A percentile compares a stretch with the other conserved stretches of the same genome.
phyloP scores from a whole-genome alignment of 2,113 vertebrate species.

The Sula dactylatra region DNA sequence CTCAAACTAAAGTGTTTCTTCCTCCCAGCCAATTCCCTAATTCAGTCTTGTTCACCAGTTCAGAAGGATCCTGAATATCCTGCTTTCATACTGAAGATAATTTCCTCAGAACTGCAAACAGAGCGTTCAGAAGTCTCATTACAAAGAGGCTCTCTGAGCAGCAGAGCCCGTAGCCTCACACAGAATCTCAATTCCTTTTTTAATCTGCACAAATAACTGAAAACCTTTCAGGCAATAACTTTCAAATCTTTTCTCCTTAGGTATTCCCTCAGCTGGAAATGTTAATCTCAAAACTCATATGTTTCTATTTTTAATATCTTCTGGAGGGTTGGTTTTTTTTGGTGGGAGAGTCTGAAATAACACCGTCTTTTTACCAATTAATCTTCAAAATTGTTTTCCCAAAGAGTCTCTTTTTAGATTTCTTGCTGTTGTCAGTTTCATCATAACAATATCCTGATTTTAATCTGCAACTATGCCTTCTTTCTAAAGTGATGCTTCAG shows the following conservation, averaged over 20 bases:
- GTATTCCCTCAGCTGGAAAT: slow-evolving; percentile 15
- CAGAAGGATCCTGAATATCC: not conserved
- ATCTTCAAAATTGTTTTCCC: not conserved
- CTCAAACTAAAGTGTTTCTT: not conserved
- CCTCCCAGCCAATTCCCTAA: not conserved
- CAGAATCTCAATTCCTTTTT: slow-evolving; percentile 14
- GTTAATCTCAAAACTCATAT: not conserved
- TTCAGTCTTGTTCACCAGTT: not conserved
- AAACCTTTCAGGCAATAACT: slow-evolving; percentile 14
- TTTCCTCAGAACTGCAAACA: not conserved
- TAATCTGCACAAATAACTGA: slow-evolving; percentile 8
- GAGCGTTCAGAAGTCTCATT: not conserved
- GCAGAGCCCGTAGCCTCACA: not conserved
- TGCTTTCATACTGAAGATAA: not conserved
- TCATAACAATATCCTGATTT: not conserved
- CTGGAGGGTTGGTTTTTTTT: not conserved
- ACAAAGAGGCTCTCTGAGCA: not conserved
- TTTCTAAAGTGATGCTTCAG: not conserved
- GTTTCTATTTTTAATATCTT: not conserved
- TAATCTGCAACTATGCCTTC: not conserved
- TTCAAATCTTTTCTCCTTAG: not conserved
- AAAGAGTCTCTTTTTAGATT: not conserved
- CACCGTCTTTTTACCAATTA: not conserved
- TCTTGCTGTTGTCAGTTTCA: not conserved
- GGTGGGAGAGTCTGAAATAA: not conserved